Evolutionary conservation across 2,797 vertebrate genomes (phyloP).

Genomic region (Clamator glandarius): DNA sequence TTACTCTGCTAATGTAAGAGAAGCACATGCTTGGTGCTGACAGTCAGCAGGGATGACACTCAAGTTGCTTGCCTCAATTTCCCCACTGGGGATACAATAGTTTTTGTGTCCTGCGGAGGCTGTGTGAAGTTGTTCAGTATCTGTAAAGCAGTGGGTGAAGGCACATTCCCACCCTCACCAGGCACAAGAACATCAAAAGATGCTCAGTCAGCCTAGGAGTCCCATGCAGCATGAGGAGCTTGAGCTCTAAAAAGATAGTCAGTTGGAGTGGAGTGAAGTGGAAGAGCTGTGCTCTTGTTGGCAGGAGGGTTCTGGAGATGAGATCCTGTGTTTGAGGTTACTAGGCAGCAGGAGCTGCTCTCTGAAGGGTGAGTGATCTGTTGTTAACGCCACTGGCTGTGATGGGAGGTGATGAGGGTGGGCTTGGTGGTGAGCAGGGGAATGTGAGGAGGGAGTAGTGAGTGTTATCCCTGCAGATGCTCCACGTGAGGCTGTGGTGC

Average conservation of each 20-base stretch:
- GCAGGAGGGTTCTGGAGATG: neutral
- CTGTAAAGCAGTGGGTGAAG: neutral
- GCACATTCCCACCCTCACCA: neutral
- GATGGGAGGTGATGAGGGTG: neutral
- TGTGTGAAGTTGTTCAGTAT: neutral
- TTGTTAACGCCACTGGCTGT: neutral
- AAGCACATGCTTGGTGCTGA: neutral
- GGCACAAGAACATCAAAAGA: neutral
- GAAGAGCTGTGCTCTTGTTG: neutral
- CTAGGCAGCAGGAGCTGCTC: neutral
- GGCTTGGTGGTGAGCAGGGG: neutral
- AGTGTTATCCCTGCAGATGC: neutral
- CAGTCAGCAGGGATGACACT: neutral
- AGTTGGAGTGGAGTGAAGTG: neutral
- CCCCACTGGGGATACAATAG: rapidly evolving
- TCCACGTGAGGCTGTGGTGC: neutral
- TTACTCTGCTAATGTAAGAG: neutral
- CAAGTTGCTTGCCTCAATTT: neutral
- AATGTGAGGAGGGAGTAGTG: neutral
- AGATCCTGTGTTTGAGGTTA: neutral
- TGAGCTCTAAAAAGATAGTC: neutral
- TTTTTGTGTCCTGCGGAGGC: neutral
- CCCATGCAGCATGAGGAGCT: neutral
- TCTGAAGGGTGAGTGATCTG: neutral
- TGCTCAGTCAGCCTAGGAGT: neutral